Evolutionary conservation across 1,140 invertebrate species (phyloP), one percentile per base, ranked within the genome.

Genomic region (Trypoxylus dichotomus): DNA sequence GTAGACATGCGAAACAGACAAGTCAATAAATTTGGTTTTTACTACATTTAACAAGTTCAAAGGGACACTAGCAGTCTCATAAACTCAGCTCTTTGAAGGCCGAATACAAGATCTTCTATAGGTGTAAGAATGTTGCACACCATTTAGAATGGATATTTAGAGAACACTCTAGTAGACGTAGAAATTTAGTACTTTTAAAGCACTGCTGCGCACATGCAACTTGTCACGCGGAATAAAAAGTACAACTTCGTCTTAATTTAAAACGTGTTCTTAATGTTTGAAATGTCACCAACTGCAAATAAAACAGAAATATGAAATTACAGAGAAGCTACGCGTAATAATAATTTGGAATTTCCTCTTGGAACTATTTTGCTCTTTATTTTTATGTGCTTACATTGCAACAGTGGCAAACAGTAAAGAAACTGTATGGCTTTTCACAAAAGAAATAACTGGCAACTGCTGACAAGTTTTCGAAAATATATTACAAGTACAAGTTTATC

Each of bases 31-130:
- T 74, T 74, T 43, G 1, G n/a, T 41, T 74, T 74, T 42, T 74
- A 74, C 72, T 74, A 74, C 72, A 74, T 74, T 74, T 74, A 74
- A 74, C 72, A 74, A 74, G 72, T 74, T 74, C 72, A 74, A 74
- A 74, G 37, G 72, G 25, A 74, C 29, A n/a, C 21, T 27, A 68
- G 19, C 60, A 68, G 24, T 68, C 60, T 27, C 60, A 68, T 68
- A 68, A 68, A 68, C 60, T 27, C 19, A 13, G 24, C 8, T 10
- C 60, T 68, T 68, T 68, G 60, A 68, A 68, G 24, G 60, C 24
- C 27, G 27, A 68, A 68, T 24, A 29, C 60, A 19, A 15, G 60
- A 21, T 29, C 27, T 68, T 13, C 24, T 24, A 68, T 68, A 68
- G 27, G 60, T 68, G 60, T 68, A 29, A 27, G 60, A 7, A 24